Conservation (phyloP, 2,113 vertebrate species). For the Lipophrys pholis region DNA sequence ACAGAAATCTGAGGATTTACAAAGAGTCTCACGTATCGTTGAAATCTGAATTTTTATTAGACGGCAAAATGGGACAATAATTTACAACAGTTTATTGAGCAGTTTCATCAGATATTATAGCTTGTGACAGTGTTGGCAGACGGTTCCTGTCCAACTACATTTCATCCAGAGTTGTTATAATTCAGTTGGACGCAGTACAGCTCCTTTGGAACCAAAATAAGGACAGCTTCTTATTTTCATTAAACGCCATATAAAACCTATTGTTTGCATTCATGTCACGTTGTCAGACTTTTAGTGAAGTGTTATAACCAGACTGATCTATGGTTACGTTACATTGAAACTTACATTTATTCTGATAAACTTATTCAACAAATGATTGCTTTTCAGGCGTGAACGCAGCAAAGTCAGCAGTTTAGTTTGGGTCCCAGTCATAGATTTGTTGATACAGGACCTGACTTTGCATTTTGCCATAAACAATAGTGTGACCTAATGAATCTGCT, state of each 20-base stretch:
- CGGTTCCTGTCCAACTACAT: background rate
- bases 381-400: slow-evolving; percentile 18
- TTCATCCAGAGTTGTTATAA: background rate
- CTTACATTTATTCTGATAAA: background rate
- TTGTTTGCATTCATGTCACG: background rate
- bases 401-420: slow-evolving; percentile 29
- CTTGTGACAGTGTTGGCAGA: background rate
- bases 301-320: background rate
- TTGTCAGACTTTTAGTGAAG: background rate
- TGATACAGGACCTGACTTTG: slow-evolving; percentile 34
- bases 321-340: background rate
- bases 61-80: background rate
- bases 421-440: slow-evolving; percentile 19
- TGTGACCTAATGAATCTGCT: slow-evolving; percentile 44
- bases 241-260: background rate
- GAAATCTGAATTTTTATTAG: too few relatives aligned
- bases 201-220: too few relatives aligned
- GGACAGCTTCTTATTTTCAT: too few relatives aligned
- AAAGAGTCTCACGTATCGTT: too few relatives aligned
- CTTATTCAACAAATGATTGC: slow-evolving; percentile 10
- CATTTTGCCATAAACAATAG: slow-evolving; percentile 49
- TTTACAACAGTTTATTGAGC: too few relatives aligned
- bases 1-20: too few relatives aligned
- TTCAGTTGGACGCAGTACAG: too few relatives aligned
- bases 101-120: background rate